Evolutionary conservation across 1,140 invertebrate species (phyloP).

Genomic region (Nasonia longicornis): DNA sequence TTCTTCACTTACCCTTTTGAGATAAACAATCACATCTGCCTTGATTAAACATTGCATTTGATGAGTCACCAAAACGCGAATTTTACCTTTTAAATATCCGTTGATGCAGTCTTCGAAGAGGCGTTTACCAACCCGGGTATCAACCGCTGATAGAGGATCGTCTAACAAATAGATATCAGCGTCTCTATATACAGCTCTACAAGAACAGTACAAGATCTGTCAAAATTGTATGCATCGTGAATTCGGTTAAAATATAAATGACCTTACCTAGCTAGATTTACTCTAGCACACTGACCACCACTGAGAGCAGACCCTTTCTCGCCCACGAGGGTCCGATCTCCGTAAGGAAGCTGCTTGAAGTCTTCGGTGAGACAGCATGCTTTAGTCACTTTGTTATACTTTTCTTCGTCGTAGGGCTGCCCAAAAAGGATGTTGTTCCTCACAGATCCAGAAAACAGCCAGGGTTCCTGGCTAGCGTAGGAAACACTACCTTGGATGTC

Average conservation of each 20-base stretch:
- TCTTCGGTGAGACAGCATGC: slow-evolving; percentile 84
- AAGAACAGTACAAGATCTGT: background rate
- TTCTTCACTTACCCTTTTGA: slow-evolving; percentile 26
- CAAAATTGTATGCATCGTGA: slow-evolving; percentile 56
- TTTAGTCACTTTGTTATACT: slow-evolving; percentile 79
- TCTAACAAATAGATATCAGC: slow-evolving; percentile 86
- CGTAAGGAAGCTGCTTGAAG: slow-evolving; percentile 79
- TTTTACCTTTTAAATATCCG: slow-evolving; percentile 77
- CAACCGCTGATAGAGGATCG: slow-evolving; percentile 83
- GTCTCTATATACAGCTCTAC: slow-evolving; percentile 82
- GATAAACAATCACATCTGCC: slow-evolving; percentile 24
- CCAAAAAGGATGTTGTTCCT: slow-evolving; percentile 65
- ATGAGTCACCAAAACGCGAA: slow-evolving; percentile 82
- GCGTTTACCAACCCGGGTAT: slow-evolving; percentile 80
- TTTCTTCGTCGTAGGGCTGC: slow-evolving; percentile 72
- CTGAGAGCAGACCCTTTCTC: slow-evolving; percentile 85
- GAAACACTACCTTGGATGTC: slow-evolving; percentile 74
- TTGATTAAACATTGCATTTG: slow-evolving; percentile 79
- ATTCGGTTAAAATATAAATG: slow-evolving; percentile 71
- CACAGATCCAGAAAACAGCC: slow-evolving; percentile 66
- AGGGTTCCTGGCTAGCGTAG: slow-evolving; percentile 83
- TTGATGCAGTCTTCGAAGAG: slow-evolving; percentile 79
- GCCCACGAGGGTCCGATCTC: slow-evolving; percentile 90
- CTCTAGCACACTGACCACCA: slow-evolving; percentile 91
- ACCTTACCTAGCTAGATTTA: slow-evolving; percentile 82